Base-by-base conservation (phyloP, 2,797 vertebrate genomes). In the Graptemys geographica region DNA sequence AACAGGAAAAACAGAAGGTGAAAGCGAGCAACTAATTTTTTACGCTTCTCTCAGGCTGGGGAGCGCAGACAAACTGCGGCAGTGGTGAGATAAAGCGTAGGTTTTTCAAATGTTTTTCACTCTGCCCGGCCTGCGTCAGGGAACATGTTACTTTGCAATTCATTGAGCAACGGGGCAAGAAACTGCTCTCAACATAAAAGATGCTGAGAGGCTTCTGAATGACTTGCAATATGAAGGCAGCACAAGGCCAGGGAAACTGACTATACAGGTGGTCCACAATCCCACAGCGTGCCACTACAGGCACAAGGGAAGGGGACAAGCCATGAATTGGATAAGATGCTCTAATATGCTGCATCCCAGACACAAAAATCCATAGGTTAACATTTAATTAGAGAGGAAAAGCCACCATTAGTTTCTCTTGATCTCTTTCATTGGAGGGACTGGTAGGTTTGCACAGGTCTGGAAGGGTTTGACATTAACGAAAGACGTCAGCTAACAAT, bases 331-430 rank as follows among this genome's bases (percentile, higher is more conserved):
- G 79, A 86, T 80, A 78, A 80, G 51, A 21, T n/a, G 33, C 33
- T 6, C 15, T 3, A 31, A 31, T 10, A 51, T 15, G 47, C 76
- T 9, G 47, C 76, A 33, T 31, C 16, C 28, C 76, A 51, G 76
- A 90, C 87, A 94, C 81, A 88, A 87, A 55, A 87, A 12, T 51
- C 81, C 88, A 87, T 59, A 84, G 90, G 83, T 90, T 81, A 78
- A 93, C 90, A 84, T 80, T 84, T 80, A 31, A 44, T 13, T 16
- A 8, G 33, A 93, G 83, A 56, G 18, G 33, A 79, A 65, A 11
- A 82, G 56, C 86, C 82, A 78, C 47, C n/a, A 47, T 52, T 83
- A 49, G 47, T 62, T 86, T 82, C 57, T 65, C 27, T 41, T 31
- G 9, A 27, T 49, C 41, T 41, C 15, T 83, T 23, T 31, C 37